Evolutionary conservation across 2,888 invertebrate genomes (phyloP).

Genomic region (Nephrotoma flavescens): DNA sequence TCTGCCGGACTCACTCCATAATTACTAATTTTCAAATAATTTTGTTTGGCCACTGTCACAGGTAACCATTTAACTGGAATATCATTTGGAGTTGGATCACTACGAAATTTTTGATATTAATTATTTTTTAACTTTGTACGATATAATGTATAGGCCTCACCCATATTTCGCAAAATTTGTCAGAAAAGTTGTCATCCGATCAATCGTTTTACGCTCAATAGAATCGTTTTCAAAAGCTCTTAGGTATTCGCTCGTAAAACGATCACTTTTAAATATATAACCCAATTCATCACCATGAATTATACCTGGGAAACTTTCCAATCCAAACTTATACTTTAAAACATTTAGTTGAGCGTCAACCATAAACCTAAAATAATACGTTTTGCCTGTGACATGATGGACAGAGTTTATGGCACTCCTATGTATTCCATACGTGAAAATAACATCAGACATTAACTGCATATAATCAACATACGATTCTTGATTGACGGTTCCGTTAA

Average conservation of each 20-base stretch:
- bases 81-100: background rate
- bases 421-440: background rate
- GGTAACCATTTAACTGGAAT: background rate
- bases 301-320: background rate
- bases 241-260: background rate
- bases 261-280: slow-evolving; percentile 4
- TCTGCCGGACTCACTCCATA: background rate
- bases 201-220: slow-evolving; percentile 1
- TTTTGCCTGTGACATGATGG: background rate
- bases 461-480: slow-evolving; percentile 3
- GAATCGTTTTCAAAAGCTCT: background rate
- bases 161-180: slow-evolving; percentile 9
- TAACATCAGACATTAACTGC: background rate
- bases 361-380: slow-evolving; percentile 5
- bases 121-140: too few species aligned
- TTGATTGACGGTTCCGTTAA: background rate
- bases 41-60: background rate
- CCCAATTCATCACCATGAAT: slow-evolving; percentile 6
- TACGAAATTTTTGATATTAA: too few species aligned
- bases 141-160: too few species aligned
- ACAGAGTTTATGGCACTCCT: background rate
- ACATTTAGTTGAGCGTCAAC: background rate
- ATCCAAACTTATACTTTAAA: background rate
- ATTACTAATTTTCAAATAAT: background rate
- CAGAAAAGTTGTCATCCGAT: background rate